Evolutionary conservation across 1,140 invertebrate genomes (phyloP).

Genomic region (Caerostris extrusa): DNA sequence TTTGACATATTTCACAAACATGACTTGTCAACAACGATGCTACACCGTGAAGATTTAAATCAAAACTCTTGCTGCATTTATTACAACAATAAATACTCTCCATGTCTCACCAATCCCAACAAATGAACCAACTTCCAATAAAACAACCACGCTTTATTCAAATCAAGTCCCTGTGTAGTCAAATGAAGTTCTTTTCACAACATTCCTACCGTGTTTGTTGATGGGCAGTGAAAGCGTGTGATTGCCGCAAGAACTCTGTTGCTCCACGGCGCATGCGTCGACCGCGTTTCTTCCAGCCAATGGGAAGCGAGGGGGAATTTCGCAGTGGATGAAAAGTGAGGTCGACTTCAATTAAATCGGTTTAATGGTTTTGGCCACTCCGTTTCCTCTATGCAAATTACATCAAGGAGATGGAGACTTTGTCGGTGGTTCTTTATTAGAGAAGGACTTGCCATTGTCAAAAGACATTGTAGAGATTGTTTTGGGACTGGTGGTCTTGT

Average conservation of each 20-base stretch:
- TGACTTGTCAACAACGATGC: background rate
- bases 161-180: background rate
- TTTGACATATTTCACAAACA: background rate
- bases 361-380: conserved; percentile 32
- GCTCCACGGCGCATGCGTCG: background rate
- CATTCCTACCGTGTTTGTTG: background rate
- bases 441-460: no score
- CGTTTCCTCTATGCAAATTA: conserved; percentile 4
- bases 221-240: background rate
- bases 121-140: background rate
- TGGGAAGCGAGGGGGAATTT: conserved; percentile 3
- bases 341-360: conserved; percentile 27
- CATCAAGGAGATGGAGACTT: background rate
- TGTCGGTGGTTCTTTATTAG: background rate
- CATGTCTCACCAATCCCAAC: background rate
- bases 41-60: background rate
- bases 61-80: background rate
- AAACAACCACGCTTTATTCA: background rate
- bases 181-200: background rate
- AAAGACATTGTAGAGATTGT: no score
- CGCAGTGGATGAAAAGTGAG: conserved; percentile 21
- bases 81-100: background rate
- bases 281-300: background rate
- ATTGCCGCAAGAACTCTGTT: background rate
- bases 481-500: no score